These are phyloP conservation scores for Onychomys leucogaster DNA, from an alignment of 2,797 vertebrate species.

Conservation along the genomic window DNA sequence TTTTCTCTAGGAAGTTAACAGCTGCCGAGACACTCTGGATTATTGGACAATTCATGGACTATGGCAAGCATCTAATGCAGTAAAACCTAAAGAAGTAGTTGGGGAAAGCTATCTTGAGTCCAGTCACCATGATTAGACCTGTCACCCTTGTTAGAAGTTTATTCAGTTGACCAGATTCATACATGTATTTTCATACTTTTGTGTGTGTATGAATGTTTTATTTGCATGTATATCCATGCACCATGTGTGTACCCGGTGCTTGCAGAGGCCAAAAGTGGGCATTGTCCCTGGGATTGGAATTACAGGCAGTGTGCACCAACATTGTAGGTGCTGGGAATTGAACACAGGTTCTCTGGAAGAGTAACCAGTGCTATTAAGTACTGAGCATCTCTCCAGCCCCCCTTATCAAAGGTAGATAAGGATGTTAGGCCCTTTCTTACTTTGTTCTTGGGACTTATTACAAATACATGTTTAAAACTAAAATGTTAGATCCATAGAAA, in stretches of 20 bases:
- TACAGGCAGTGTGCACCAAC: not conserved
- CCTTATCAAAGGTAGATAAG: not conserved
- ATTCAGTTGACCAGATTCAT: not conserved
- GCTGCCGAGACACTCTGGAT: constrained; percentile 60
- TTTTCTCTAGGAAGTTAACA: constrained; percentile 17
- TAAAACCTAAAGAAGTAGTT: not conserved
- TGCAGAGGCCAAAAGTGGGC: not conserved
- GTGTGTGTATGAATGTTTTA: not conserved
- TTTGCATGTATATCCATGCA: not conserved
- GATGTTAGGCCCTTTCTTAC: not conserved
- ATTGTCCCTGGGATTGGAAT: not conserved
- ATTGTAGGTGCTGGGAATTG: not conserved
- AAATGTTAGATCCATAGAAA: not conserved
- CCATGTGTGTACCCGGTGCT: not conserved
- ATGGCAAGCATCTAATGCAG: constrained; percentile 30
- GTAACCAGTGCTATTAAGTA: not conserved
- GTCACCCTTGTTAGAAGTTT: not conserved
- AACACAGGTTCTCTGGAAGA: not conserved
- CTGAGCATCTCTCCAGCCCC: not conserved
- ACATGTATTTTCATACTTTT: not conserved
- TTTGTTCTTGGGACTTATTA: not conserved
- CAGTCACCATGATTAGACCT: no score
- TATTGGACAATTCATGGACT: constrained; percentile 82
- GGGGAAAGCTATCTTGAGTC: not conserved
- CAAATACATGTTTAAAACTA: not conserved